Evolutionary conservation across 2,797 vertebrate species (phyloP).

Genomic region (Graptemys geographica): DNA sequence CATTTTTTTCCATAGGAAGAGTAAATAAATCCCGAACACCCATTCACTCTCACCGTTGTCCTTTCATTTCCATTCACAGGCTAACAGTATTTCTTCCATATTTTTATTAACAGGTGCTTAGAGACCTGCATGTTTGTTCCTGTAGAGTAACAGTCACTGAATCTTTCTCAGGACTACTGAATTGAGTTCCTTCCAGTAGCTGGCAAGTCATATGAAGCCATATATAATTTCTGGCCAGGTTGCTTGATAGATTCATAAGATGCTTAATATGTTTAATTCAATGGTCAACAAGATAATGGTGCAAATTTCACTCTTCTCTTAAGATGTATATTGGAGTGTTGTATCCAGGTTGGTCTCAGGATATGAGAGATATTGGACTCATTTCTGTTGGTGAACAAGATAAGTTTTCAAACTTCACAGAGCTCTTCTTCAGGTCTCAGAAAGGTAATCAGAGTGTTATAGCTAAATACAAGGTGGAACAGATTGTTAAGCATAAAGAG

Average conservation of each 20-base stretch:
- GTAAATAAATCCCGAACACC: not conserved
- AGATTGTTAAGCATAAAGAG: too few species aligned
- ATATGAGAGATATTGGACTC: too few species aligned
- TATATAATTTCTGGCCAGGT: not conserved
- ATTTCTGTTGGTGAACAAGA: too few species aligned
- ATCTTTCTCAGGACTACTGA: not conserved
- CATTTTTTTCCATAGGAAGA: rapidly evolving
- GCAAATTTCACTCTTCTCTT: not conserved
- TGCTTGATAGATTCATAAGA: not conserved
- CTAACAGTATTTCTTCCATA: not conserved
- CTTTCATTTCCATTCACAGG: not conserved
- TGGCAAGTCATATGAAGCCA: not conserved
- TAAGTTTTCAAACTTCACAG: too few species aligned
- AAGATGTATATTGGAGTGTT: too few species aligned
- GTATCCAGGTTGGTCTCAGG: too few species aligned
- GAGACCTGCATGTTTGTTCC: rapidly evolving
- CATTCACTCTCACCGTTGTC: not conserved
- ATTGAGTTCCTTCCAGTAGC: not conserved
- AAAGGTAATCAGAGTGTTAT: too few species aligned
- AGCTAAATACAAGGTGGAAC: too few species aligned
- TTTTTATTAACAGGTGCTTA: not conserved
- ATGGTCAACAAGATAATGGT: not conserved
- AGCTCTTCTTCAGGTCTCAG: too few species aligned
- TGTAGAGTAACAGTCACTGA: rapidly evolving
- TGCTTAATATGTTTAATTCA: not conserved